phyloP scores from a whole-genome alignment of 2,797 vertebrate species.

The Triplophysa bombifrons region DNA sequence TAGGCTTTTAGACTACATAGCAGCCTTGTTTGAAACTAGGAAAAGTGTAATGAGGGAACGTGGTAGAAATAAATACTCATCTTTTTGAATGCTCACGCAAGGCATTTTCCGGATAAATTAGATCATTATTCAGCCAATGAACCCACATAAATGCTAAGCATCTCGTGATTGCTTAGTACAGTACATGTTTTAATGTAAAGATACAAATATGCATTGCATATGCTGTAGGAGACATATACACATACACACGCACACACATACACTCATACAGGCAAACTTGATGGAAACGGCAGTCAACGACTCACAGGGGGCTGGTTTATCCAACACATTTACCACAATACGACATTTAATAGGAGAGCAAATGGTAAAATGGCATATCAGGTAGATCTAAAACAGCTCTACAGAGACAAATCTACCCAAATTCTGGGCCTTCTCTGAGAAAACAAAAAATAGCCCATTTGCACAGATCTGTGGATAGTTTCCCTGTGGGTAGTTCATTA shows the following conservation, averaged over 20 bases:
- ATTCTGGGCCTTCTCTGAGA: conserved; percentile 66
- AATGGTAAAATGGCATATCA: conserved; percentile 68
- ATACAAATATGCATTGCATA: conserved; percentile 28
- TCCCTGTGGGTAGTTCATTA: conserved; percentile 60
- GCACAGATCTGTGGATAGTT: conserved; percentile 58
- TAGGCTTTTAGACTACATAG: neutral
- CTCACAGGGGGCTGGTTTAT: conserved; percentile 75
- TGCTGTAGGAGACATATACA: neutral
- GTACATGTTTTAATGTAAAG: conserved; percentile 10
- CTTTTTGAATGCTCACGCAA: neutral
- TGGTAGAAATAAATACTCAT: neutral
- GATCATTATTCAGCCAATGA: conserved; percentile 17
- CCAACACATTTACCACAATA: conserved; percentile 77
- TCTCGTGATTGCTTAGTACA: conserved; percentile 16
- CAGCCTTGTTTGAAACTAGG: neutral
- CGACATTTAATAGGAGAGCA: conserved; percentile 76
- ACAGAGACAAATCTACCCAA: conserved; percentile 66
- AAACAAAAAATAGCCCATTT: conserved; percentile 67
- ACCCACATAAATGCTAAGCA: conserved; percentile 10
- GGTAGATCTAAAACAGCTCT: conserved; percentile 74
- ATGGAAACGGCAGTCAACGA: conserved; percentile 75
- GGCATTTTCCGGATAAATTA: conserved; percentile 4
- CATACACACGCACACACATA: neutral
- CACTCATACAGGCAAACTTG: conserved; percentile 45
- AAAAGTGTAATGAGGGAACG: neutral